Evolutionary conservation across 1,140 invertebrate genomes (phyloP).

Genomic region (Trichoplusia ni): DNA sequence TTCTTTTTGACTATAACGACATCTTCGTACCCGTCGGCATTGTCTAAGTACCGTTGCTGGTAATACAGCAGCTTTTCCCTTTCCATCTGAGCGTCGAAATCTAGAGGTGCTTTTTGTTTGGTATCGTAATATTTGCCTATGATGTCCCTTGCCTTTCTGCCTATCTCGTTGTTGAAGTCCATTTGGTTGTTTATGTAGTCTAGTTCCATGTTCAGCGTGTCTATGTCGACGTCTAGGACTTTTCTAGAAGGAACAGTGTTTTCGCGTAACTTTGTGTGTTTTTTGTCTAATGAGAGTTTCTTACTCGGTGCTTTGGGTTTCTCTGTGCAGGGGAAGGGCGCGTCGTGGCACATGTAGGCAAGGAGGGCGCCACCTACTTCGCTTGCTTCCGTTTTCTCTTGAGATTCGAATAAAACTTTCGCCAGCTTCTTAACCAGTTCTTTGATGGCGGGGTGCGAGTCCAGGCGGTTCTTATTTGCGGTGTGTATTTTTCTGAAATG

Average conservation of each 20-base stretch:
- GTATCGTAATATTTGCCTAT: slow-evolving; percentile 68
- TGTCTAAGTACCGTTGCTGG: slow-evolving; percentile 77
- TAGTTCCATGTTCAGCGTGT: slow-evolving; percentile 71
- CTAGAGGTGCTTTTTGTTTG: slow-evolving; percentile 61
- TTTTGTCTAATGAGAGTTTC: slow-evolving; percentile 48
- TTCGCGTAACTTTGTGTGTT: slow-evolving; percentile 45
- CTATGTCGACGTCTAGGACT: slow-evolving; percentile 66
- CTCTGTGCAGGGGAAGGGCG: slow-evolving; percentile 87
- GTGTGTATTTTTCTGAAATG: slow-evolving; percentile 68
- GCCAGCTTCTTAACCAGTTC: slow-evolving; percentile 85
- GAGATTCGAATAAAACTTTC: slow-evolving; percentile 84
- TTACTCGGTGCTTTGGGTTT: slow-evolving; percentile 45
- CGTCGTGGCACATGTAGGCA: slow-evolving; percentile 92
- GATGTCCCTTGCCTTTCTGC: slow-evolving; percentile 70
- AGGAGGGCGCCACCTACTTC: slow-evolving; percentile 91
- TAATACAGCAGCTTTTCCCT: slow-evolving; percentile 79
- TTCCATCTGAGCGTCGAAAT: slow-evolving; percentile 80
- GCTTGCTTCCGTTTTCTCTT: slow-evolving; percentile 85
- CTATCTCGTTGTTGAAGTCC: slow-evolving; percentile 74
- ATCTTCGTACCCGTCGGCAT: slow-evolving; percentile 75
- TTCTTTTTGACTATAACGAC: slow-evolving; percentile 79
- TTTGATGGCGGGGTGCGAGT: slow-evolving; percentile 86
- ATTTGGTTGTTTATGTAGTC: slow-evolving; percentile 75
- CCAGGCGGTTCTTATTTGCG: slow-evolving; percentile 78
- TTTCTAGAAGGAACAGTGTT: slow-evolving; percentile 49